Evolutionary conservation across 2,113 vertebrate species (phyloP).

Genomic region (Sinosuthora webbiana): DNA sequence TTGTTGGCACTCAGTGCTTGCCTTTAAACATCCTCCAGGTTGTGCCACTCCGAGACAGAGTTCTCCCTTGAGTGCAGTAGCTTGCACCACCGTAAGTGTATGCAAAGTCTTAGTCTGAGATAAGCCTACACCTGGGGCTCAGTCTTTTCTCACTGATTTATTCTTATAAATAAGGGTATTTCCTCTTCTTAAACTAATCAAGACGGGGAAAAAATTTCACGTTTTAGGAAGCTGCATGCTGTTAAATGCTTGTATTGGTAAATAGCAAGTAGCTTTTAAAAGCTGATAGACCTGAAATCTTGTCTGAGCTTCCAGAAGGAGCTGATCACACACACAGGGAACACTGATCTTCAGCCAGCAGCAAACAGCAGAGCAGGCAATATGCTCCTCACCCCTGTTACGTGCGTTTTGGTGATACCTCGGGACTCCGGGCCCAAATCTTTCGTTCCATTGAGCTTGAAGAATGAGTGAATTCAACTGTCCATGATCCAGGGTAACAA

Average conservation of each 20-base stretch:
- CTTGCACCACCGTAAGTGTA: accelerated
- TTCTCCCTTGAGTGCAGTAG: neutral
- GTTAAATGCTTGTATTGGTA: neutral
- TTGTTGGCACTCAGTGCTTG: neutral
- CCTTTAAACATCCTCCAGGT: neutral
- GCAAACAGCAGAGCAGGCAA: neutral
- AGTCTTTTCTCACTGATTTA: neutral
- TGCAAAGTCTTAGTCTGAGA: neutral
- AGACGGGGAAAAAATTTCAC: accelerated
- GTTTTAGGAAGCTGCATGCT: neutral
- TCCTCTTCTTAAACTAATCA: neutral
- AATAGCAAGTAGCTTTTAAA: neutral
- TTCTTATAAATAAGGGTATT: neutral
- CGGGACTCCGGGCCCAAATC: accelerated
- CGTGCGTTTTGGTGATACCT: neutral
- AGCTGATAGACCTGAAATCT: neutral
- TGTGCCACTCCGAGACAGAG: neutral
- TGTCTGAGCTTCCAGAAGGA: neutral
- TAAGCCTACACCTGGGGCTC: neutral
- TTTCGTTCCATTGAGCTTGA: neutral
- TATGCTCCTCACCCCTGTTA: neutral
- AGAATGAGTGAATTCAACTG: neutral
- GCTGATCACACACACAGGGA: neutral
- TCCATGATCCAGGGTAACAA: neutral
- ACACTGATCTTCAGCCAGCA: neutral